These are phyloP conservation scores for Eupeodes luniger DNA, from an alignment of 2,888 invertebrate species.

Conservation along the genomic window DNA sequence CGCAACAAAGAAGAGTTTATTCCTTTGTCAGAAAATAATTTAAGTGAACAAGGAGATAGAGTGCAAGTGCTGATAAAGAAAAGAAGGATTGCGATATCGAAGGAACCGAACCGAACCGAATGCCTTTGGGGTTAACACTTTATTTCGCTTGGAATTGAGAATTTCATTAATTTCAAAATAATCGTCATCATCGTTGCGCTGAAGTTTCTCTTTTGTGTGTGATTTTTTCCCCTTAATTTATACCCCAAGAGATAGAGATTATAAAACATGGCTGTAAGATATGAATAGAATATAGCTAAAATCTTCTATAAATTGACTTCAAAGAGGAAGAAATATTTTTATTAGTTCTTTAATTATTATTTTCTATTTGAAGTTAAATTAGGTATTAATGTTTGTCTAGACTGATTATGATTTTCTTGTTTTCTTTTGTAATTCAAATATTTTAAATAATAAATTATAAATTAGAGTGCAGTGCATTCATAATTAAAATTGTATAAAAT, in stretches of 20 bases:
- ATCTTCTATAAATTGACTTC: too few species aligned
- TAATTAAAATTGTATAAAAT: too few species aligned
- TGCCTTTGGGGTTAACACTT: slow-evolving; percentile 21
- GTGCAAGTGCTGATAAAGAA: background rate
- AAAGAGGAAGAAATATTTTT: too few species aligned
- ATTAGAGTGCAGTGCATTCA: too few species aligned
- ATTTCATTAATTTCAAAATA: slow-evolving; percentile 35
- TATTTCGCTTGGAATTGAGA: background rate
- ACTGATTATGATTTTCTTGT: too few species aligned
- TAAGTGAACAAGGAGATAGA: background rate
- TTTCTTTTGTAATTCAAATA: too few species aligned
- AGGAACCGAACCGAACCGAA: background rate
- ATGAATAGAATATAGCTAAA: too few species aligned
- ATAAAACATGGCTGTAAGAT: too few species aligned
- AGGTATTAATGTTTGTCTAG: too few species aligned
- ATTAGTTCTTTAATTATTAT: too few species aligned
- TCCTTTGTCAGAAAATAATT: slow-evolving; percentile 18
- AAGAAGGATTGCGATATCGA: slow-evolving; percentile 18
- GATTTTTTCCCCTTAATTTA: background rate
- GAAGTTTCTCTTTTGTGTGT: background rate
- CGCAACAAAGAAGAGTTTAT: background rate
- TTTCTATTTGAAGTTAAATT: too few species aligned
- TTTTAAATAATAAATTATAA: too few species aligned
- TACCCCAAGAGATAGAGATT: background rate
- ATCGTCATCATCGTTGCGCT: background rate